Base-by-base conservation (phyloP, 2,113 vertebrate species). In the Echinops telfairi region DNA sequence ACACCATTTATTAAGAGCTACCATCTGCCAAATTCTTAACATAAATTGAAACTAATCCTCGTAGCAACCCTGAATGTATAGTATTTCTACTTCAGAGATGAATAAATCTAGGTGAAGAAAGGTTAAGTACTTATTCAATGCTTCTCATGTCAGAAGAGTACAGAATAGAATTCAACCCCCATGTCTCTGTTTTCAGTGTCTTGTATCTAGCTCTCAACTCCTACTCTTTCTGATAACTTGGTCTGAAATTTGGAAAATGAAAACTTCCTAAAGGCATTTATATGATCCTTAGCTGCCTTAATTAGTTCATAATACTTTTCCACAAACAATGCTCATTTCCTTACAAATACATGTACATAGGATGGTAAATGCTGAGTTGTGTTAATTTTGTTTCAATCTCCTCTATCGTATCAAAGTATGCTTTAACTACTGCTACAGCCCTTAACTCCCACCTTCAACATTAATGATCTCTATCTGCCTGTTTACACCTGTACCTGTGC, bases 11-110 rank as follows among this genome's bases (percentile, higher is more conserved):
- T 25, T 93, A 36, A 95, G 15, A 27, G 23, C 60, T 84, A 68
- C 3, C 19, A 47, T 25, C 60, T 91, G 40, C 53, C 17, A 85
- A 83, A 83, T 89, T 82, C 43, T 95, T 91, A 86, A 80, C 25
- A 91, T 89, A 91, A 88, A 83, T n/a, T 78, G 88, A 66, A 2
- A 70, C 19, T 88, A 62, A 71, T 77, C 14, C 38, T 92, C 66
- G 66, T 10, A 83, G 75, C 4, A 64, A 71, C 6, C 31, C 36
- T 78, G 38, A 79, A 62, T 89, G 36, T 27, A 31, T 33, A 29
- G 83, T 43, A 36, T 84, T 70, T 27, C 6, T 81, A 20, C 62
- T 90, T 83, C 80, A 1, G 9, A 78, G 16, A 25, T 92, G 58
- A 88, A 8, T 64, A 93, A 91, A 60, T 76, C n/a, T 66, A 91